These are phyloP conservation scores for Gopherus evgoodei DNA, from an alignment of 2,113 vertebrate species.

Conservation along the genomic window DNA sequence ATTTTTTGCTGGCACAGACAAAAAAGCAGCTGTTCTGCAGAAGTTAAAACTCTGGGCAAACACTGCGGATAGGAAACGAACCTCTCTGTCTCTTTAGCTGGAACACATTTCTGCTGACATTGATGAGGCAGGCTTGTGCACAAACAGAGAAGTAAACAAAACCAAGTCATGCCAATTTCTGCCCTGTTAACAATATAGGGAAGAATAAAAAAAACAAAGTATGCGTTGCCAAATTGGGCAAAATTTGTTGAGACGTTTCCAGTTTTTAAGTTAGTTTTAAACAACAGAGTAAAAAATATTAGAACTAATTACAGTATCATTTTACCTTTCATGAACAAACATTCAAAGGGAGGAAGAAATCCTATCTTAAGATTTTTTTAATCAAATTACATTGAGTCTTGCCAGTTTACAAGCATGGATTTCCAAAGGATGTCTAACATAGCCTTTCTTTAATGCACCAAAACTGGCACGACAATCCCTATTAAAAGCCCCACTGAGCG, in stretches of 20 bases:
- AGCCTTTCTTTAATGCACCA: conserved; percentile 70
- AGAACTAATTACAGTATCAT: background rate
- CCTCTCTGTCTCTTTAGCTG: background rate
- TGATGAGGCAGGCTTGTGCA: background rate
- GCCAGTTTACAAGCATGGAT: conserved; percentile 70
- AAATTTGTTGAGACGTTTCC: background rate
- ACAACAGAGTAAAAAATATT: background rate
- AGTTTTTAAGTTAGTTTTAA: conserved; percentile 59
- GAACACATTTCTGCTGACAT: background rate
- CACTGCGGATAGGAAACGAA: background rate
- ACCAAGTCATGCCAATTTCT: background rate
- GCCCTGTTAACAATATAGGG: background rate
- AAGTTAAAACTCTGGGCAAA: background rate
- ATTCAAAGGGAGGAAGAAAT: conserved; percentile 59
- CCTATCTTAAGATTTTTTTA: conserved; percentile 60
- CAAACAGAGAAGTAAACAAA: background rate
- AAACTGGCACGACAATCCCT: conserved; percentile 69
- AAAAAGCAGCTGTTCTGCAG: conserved; percentile 48
- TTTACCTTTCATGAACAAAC: conserved; percentile 61
- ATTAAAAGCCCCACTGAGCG: conserved; percentile 77
- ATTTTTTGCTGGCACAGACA: conserved; percentile 46
- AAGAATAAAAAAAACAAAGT: background rate
- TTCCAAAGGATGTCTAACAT: conserved; percentile 65
- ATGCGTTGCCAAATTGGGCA: conserved; percentile 54
- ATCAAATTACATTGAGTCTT: conserved; percentile 70